Evolutionary conservation across 30 jellyfish, hydroid and myxozoan genomes (phyloP).

Genomic region (Turritopsis rubra): DNA sequence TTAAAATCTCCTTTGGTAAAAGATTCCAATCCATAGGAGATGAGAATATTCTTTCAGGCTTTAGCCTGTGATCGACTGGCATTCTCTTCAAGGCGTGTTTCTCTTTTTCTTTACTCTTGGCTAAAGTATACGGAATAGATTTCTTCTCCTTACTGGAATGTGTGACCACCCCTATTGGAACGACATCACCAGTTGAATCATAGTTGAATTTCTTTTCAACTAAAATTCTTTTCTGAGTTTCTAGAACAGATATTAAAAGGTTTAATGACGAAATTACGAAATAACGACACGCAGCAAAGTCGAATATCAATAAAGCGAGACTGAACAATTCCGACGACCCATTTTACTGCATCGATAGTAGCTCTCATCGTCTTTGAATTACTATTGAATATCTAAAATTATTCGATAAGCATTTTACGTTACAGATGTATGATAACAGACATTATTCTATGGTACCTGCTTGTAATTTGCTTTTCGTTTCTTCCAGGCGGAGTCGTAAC

Average conservation of each 20-base stretch:
- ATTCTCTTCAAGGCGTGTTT: neutral
- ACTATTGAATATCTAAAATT: too few species aligned
- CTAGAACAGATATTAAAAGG: conserved; percentile 1
- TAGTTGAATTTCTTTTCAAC: conserved; percentile 30
- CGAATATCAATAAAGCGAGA: too few species aligned
- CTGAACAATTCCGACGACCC: too few species aligned
- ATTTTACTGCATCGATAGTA: too few species aligned
- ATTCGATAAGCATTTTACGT: too few species aligned
- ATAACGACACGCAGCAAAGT: too few species aligned
- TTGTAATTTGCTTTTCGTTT: conserved; percentile 32
- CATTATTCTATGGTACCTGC: conserved; percentile 21
- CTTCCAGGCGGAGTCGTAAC: conserved; percentile 28
- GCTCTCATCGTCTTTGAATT: too few species aligned
- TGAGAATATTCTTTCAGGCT: neutral
- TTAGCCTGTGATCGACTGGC: neutral
- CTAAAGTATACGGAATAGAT: conserved; percentile 18
- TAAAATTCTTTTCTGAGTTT: conserved; percentile 30
- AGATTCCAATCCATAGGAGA: conserved; percentile 23
- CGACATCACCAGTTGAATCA: conserved; percentile 33
- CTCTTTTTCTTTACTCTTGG: conserved; percentile 11
- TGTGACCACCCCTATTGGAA: conserved; percentile 13
- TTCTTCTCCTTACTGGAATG: neutral
- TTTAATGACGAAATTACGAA: too few species aligned
- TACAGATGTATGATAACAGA: too few species aligned
- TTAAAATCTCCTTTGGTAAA: conserved; percentile 23